Evolutionary conservation across 2,888 invertebrate species (phyloP).

Genomic region (Pollenia griseotomentosa): DNA sequence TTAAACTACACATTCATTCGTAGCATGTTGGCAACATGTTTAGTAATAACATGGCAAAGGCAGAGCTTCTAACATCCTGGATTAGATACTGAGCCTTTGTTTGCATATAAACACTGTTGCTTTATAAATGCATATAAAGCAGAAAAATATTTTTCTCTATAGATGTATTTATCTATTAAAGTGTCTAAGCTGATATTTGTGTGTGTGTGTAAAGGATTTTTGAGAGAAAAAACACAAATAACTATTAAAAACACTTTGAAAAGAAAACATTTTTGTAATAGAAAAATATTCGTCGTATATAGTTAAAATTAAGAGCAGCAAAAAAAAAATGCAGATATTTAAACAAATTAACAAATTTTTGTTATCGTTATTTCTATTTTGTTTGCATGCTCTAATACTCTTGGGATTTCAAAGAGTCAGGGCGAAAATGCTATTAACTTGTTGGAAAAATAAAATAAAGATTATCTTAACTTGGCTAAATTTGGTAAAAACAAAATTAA

Average conservation of each 20-base stretch:
- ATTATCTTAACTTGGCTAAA: conserved; percentile 55
- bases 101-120: neutral
- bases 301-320: conserved; percentile 44
- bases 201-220: conserved; percentile 11
- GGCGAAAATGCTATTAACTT: conserved; percentile 14
- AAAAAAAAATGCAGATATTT: conserved; percentile 54
- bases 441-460: conserved; percentile 38
- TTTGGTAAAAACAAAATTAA: conserved; percentile 64
- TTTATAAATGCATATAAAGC: neutral
- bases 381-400: conserved; percentile 10
- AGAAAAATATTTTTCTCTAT: neutral
- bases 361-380: conserved; percentile 19
- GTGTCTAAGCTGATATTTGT: neutral
- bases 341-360: conserved; percentile 63
- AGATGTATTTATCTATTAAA: neutral
- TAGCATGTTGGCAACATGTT: conserved; percentile 55
- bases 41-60: conserved; percentile 44
- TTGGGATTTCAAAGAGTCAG: neutral
- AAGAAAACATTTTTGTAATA: conserved; percentile 53
- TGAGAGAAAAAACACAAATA: neutral
- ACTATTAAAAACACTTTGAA: conserved; percentile 39
- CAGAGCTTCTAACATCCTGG: conserved; percentile 27
- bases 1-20: conserved; percentile 36
- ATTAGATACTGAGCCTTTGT: conserved; percentile 41
- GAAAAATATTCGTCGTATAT: conserved; percentile 43